Base-by-base conservation (phyloP, 2,113 vertebrate species). In the Chamaea fasciata region DNA sequence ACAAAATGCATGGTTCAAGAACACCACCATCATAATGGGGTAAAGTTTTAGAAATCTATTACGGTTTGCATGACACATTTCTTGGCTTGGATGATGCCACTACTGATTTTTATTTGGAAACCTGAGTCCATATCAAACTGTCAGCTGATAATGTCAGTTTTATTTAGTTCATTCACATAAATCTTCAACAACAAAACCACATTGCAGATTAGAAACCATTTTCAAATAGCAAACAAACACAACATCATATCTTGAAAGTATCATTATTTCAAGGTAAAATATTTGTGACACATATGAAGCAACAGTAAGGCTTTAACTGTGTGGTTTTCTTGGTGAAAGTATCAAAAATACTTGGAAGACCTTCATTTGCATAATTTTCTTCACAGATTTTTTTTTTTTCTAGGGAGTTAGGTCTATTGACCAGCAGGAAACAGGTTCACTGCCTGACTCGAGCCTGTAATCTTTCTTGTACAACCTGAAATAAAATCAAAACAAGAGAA, bases 391-490 rank as follows among this genome's bases (percentile, higher is more conserved):
- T 4, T 49, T 42, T 73, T 70, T 15, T 57, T 13, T 22, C 75
- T 94, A 95, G 57, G 56, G 31, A 68, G 28, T 71, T 70, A 94
- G 10, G 24, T 76, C 10, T 75, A 95, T 12, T 24, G 86, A 82
- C 95, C 95, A 96, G 83, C 95, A 95, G 63, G 44, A 28, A 90
- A 94, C 17, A n/a, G 52, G 24, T 42, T 73, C 75, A 26, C 12
- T 52, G 31, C 26, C 23, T 53, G 92, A 74, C 50, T 94, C 91
- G 6, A 93, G 68, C 46, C 95, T 97, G 70, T 95, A 91, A 90
- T 95, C 83, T 50, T 83, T 94, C 90, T 62, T 94, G 64, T 59
- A 24, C 84, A 69, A 52, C 56, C 97, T 97, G 87, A 94, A 97
- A 97, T 37, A 50, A 47, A 93, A 90, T 3, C 26, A 86, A 84